Evolutionary conservation across 2,113 vertebrate species (phyloP).

Genomic region (Columba janthina): DNA sequence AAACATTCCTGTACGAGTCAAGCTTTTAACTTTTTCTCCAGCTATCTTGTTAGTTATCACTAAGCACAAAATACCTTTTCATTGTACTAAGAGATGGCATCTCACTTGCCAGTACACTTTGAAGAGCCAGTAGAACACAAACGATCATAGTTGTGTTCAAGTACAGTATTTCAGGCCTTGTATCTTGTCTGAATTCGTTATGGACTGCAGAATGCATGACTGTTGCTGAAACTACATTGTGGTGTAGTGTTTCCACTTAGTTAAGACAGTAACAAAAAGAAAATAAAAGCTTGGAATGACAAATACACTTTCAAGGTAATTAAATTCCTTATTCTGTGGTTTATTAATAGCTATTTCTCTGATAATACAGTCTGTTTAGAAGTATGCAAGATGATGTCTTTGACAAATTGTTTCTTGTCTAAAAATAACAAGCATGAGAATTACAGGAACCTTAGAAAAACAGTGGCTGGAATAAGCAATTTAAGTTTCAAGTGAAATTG

Average conservation of each 20-base stretch:
- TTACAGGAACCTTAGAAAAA: conserved; percentile 2
- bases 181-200: not conserved
- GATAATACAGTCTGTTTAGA: conserved; percentile 61
- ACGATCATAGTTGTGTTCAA: accelerated
- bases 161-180: not conserved
- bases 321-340: conserved; percentile 39
- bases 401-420: conserved; percentile 55
- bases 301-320: conserved; percentile 24
- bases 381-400: conserved; percentile 38
- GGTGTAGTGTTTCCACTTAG: not conserved
- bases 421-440: conserved; percentile 53
- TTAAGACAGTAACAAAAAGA: not conserved
- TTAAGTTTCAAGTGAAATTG: conserved; percentile 51
- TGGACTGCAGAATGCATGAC: not conserved
- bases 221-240: not conserved
- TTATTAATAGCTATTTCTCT: conserved; percentile 58
- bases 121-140: not conserved
- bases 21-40: not conserved
- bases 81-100: not conserved
- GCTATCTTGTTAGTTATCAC: not conserved
- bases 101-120: not conserved
- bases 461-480: conserved; percentile 42
- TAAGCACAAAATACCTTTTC: not conserved
- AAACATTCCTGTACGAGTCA: not conserved
- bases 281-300: conserved; percentile 11